Evolutionary conservation across 2,888 invertebrate species (phyloP).

Genomic region (Cryptops parisi): DNA sequence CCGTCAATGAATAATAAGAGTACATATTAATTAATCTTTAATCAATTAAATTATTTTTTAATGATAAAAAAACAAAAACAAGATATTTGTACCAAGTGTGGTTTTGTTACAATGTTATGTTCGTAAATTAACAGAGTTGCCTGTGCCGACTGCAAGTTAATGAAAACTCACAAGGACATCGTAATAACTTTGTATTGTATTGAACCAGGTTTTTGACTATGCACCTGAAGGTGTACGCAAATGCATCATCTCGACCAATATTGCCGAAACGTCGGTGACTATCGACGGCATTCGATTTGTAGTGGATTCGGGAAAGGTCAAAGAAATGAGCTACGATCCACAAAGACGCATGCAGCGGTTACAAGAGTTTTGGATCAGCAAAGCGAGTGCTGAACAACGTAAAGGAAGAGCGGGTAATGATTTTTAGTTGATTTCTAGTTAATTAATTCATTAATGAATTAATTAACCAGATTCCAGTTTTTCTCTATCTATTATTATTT

Average conservation of each 20-base stretch:
- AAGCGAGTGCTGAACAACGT: constrained; percentile 92
- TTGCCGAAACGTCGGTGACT: constrained; percentile 96
- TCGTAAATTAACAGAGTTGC: too few relatives aligned
- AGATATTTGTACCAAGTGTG: too few relatives aligned
- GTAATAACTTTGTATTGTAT: too few relatives aligned
- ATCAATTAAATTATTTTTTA: too few relatives aligned
- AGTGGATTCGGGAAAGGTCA: constrained; percentile 90
- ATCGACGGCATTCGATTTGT: constrained; percentile 97
- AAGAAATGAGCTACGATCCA: constrained; percentile 93
- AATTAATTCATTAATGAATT: neutral
- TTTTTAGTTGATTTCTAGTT: too few relatives aligned
- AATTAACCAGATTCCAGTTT: neutral
- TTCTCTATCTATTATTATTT: neutral
- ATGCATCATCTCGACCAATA: constrained; percentile 94
- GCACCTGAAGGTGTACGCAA: constrained; percentile 88
- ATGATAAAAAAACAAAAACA: too few relatives aligned
- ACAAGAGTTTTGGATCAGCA: constrained; percentile 93
- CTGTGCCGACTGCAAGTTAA: too few relatives aligned
- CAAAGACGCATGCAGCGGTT: constrained; percentile 74
- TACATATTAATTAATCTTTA: too few relatives aligned
- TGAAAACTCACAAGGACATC: too few relatives aligned
- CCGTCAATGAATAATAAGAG: too few relatives aligned
- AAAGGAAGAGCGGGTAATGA: constrained; percentile 72
- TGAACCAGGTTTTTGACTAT: constrained; percentile 81
- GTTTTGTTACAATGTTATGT: too few relatives aligned